Evolutionary conservation across 2,113 vertebrate genomes (phyloP).

Genomic region (Heteronetta atricapilla): DNA sequence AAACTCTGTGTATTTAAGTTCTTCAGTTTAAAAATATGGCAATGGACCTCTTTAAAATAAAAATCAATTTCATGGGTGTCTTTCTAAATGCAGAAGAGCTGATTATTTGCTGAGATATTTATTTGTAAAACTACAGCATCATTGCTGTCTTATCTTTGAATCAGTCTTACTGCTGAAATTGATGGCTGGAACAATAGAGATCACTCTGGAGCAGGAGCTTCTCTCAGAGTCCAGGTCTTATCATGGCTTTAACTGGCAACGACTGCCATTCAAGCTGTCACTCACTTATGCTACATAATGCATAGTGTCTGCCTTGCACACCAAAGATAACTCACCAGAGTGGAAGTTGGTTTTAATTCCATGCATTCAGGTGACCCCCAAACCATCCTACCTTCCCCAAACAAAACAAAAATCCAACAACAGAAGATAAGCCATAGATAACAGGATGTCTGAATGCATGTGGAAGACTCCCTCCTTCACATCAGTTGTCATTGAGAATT

Average conservation of each 20-base stretch:
- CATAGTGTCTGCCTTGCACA: slow-evolving; percentile 80
- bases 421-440: slow-evolving; percentile 82
- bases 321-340: slow-evolving; percentile 84
- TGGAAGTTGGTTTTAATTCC: slow-evolving; percentile 71
- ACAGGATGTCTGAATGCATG: slow-evolving; percentile 64
- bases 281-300: slow-evolving; percentile 77
- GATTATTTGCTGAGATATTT: slow-evolving; percentile 63
- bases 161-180: slow-evolving; percentile 78
- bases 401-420: background rate
- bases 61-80: slow-evolving; percentile 74
- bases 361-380: slow-evolving; percentile 22
- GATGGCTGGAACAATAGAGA: slow-evolving; percentile 83
- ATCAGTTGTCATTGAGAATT: slow-evolving; percentile 13
- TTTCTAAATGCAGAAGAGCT: slow-evolving; percentile 83
- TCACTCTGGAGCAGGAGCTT: slow-evolving; percentile 68
- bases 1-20: background rate
- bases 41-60: background rate
- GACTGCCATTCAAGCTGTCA: slow-evolving; percentile 84
- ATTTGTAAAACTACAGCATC: slow-evolving; percentile 54
- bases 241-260: slow-evolving; percentile 75
- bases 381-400: background rate
- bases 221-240: slow-evolving; percentile 77
- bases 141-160: slow-evolving; percentile 79
- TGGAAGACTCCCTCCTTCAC: slow-evolving; percentile 32
- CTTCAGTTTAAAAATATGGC: background rate